Percentiles rank a stretch among this genome's conserved stretches.
Conservation (phyloP, 1,140 invertebrate genomes). For the Drosophila neocordata region DNA sequence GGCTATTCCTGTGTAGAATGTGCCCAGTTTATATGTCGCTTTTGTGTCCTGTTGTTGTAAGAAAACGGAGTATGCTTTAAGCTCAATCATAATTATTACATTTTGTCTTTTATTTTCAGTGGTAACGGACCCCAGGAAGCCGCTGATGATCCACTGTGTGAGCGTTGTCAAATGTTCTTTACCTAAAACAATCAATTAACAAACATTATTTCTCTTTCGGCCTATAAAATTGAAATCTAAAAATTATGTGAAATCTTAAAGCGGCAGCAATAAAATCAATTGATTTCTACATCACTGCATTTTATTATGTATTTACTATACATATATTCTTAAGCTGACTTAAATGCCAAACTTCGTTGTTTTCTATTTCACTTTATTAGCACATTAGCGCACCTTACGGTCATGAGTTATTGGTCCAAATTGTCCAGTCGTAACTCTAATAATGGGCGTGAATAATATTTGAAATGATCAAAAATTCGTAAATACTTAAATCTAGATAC, state of each 20-base stretch:
- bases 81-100: neutral
- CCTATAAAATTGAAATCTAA: conserved; percentile 12
- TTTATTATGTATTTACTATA: too few relatives aligned
- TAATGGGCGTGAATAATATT: too few relatives aligned
- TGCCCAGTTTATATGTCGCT: conserved; percentile 60
- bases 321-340: too few relatives aligned
- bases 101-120: conserved; percentile 17
- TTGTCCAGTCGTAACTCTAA: too few relatives aligned
- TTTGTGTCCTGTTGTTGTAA: conserved; percentile 71
- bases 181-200: conserved; percentile 15
- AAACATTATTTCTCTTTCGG: neutral
- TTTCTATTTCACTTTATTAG: too few relatives aligned
- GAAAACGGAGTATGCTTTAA: conserved; percentile 12
- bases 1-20: conserved; percentile 73
- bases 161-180: conserved; percentile 59
- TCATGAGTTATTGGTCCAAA: too few relatives aligned
- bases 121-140: conserved; percentile 36
- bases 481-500: too few relatives aligned
- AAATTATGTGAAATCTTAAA: neutral
- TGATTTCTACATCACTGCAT: too few relatives aligned
- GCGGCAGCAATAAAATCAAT: too few relatives aligned
- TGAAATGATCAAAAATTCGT: too few relatives aligned
- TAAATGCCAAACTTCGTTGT: too few relatives aligned
- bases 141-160: conserved; percentile 53
- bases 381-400: too few relatives aligned